phyloP scores from a whole-genome alignment of 2,797 vertebrate genomes.

The Melanotaenia trifasciata region DNA sequence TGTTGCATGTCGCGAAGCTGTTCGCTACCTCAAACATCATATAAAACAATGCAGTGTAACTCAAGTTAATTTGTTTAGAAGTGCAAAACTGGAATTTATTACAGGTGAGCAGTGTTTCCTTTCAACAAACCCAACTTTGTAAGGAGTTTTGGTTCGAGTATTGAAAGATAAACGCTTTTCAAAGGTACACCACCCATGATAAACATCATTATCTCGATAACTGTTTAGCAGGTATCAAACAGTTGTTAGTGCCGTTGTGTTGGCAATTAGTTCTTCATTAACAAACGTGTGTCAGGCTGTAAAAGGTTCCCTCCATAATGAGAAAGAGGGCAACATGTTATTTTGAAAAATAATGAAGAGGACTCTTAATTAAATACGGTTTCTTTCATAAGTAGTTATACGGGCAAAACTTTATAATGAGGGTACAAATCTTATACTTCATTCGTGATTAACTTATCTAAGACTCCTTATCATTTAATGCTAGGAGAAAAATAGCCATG shows the following conservation, averaged over 20 bases:
- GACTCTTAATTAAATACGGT: background rate
- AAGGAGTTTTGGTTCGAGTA: background rate
- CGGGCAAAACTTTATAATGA: background rate
- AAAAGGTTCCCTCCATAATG: too few species aligned
- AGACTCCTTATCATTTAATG: background rate
- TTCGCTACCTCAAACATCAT: background rate
- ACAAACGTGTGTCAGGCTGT: background rate
- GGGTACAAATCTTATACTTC: background rate
- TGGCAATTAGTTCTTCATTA: background rate
- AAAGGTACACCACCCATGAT: background rate
- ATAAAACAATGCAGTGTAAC: background rate
- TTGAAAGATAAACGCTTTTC: too few species aligned
- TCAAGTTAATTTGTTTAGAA: background rate
- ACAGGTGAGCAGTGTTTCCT: conserved; percentile 39
- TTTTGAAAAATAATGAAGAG: background rate
- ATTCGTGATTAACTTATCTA: background rate
- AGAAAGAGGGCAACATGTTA: too few species aligned
- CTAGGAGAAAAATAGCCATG: background rate
- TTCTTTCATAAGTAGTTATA: background rate
- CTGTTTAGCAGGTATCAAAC: background rate
- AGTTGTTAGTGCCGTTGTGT: background rate
- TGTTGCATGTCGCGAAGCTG: conserved; percentile 33
- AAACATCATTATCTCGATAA: background rate
- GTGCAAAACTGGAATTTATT: background rate
- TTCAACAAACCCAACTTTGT: background rate